Evolutionary conservation across 2,888 invertebrate species (phyloP).

Genomic region (Pollenia griseotomentosa): DNA sequence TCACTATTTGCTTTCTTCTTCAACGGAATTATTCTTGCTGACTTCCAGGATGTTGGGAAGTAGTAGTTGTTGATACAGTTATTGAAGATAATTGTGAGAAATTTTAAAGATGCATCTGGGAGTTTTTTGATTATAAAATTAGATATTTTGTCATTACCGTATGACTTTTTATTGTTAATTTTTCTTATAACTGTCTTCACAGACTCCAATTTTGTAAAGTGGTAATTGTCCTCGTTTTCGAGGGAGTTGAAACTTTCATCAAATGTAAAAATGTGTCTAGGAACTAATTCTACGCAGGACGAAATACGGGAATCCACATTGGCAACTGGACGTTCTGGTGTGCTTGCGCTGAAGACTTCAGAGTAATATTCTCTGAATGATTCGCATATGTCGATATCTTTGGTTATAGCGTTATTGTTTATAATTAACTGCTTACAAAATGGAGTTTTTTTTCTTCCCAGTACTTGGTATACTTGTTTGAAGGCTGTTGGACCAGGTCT

Average conservation of each 20-base stretch:
- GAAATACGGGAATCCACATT: background rate
- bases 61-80: background rate
- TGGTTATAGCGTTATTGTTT: background rate
- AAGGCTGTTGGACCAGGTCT: conserved; percentile 20
- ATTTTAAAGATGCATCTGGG: background rate
- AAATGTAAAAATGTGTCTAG: background rate
- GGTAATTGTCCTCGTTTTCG: background rate
- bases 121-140: conserved; percentile 1
- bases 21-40: conserved; percentile 2
- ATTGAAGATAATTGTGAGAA: background rate
- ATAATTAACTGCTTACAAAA: background rate
- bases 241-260: background rate
- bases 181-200: background rate
- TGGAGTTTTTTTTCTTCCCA: background rate
- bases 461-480: background rate
- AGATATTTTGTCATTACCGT: background rate
- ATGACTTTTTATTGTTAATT: conserved; percentile 22
- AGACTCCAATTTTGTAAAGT: background rate
- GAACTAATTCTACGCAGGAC: no score
- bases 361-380: background rate
- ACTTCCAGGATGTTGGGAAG: conserved; percentile 5
- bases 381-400: background rate
- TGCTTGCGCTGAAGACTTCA: background rate
- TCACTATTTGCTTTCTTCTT: background rate
- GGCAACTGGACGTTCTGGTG: background rate